phyloP scores from a whole-genome alignment of 2,113 vertebrate species.

The Amblyopsis rosae region DNA sequence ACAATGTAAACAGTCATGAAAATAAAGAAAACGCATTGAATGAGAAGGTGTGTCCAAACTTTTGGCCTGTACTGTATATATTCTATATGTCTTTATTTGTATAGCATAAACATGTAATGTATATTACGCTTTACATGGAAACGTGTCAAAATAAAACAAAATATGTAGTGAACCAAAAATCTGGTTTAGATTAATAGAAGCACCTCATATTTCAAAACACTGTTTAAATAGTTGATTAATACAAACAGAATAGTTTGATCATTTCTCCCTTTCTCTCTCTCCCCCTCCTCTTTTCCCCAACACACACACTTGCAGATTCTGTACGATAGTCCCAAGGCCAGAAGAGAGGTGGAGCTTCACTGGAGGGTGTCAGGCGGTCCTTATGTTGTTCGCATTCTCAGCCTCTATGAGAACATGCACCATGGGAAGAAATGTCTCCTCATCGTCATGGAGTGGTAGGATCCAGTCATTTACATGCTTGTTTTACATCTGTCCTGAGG shows the following conservation, averaged over 20 bases:
- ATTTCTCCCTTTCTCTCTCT: neutral
- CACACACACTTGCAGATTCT: constrained; percentile 67
- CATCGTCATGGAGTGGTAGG: constrained; percentile 97
- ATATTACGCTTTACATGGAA: too few species aligned
- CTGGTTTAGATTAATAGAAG: too few species aligned
- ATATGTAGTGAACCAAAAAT: too few species aligned
- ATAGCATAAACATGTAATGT: too few species aligned
- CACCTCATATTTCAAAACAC: too few species aligned
- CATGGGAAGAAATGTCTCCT: constrained; percentile 94
- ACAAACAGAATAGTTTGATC: too few species aligned
- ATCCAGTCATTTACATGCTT: neutral
- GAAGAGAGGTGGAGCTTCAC: constrained; percentile 94
- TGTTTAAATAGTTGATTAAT: too few species aligned
- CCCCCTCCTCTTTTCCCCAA: constrained; percentile 15
- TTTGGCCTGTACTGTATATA: too few species aligned
- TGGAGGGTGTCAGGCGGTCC: constrained; percentile 89
- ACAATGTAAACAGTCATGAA: too few species aligned
- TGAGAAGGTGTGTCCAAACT: too few species aligned
- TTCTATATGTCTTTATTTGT: neutral
- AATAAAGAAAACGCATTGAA: too few species aligned
- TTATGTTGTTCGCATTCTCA: constrained; percentile 83
- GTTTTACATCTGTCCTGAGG: neutral
- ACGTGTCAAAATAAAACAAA: too few species aligned
- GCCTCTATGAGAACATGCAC: constrained; percentile 95
- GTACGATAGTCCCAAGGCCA: constrained; percentile 93